Evolutionary conservation across 2,888 invertebrate species (phyloP).

Genomic region (Cephalotes varians): DNA sequence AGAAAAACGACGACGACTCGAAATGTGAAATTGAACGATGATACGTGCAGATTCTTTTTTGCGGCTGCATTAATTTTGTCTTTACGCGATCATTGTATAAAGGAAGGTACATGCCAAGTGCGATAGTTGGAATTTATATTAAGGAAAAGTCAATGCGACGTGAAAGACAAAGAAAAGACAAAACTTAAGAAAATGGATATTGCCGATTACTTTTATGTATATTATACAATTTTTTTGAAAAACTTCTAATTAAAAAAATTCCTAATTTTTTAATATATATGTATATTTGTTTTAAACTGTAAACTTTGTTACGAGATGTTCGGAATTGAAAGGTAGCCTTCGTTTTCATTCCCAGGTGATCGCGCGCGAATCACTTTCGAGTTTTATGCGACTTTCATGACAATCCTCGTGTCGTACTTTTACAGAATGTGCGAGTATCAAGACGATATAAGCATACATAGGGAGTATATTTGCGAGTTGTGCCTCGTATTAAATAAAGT

Average conservation of each 20-base stretch:
- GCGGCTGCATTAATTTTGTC: neutral
- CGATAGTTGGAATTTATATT: neutral
- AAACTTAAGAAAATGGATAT: no score
- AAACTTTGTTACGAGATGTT: neutral
- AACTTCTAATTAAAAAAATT: neutral
- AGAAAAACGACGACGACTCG: neutral
- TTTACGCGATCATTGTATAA: neutral
- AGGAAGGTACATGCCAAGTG: neutral
- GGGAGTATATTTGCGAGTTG: neutral
- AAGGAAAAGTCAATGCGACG: neutral
- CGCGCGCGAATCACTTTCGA: neutral
- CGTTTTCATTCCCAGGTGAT: neutral
- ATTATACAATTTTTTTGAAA: neutral
- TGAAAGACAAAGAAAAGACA: neutral
- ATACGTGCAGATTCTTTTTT: neutral
- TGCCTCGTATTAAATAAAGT: neutral
- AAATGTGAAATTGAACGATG: constrained; percentile 1
- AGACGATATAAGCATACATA: neutral
- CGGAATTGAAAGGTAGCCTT: neutral
- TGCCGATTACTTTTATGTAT: neutral
- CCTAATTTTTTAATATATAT: neutral
- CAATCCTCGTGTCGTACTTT: neutral
- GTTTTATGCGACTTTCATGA: neutral
- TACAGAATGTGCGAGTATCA: neutral
- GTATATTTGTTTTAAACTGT: neutral